Conservation (phyloP, 1,140 invertebrate genomes). For the Temnothorax nylanderi region DNA sequence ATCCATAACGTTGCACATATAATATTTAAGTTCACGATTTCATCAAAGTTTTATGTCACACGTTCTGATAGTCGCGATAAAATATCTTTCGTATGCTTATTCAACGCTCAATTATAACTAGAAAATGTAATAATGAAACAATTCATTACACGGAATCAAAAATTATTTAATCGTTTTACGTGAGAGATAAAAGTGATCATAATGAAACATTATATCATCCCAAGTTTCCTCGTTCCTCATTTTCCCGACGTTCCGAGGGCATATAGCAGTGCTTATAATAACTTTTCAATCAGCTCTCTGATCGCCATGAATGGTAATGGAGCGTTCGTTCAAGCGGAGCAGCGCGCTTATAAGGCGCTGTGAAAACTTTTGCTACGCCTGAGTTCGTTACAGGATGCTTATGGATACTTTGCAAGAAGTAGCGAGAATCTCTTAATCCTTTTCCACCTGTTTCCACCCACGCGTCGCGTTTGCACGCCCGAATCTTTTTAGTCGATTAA, state of each 20-base stretch:
- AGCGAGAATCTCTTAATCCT: slow-evolving; percentile 56
- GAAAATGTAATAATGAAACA: not conserved
- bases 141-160: not conserved
- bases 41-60: slow-evolving; percentile 20
- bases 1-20: not conserved
- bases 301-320: slow-evolving; percentile 70
- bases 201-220: slow-evolving; percentile 8
- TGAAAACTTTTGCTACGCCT: slow-evolving; percentile 53
- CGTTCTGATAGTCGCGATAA: not conserved
- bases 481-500: slow-evolving; percentile 72
- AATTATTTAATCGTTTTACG: slow-evolving; percentile 19
- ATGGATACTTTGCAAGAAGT: slow-evolving; percentile 28
- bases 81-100: not conserved
- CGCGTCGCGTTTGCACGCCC: not conserved
- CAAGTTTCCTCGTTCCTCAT: slow-evolving; percentile 47
- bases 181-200: slow-evolving; percentile 28
- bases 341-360: slow-evolving; percentile 26
- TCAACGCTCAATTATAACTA: not conserved
- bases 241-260: slow-evolving; percentile 45
- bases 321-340: slow-evolving; percentile 31
- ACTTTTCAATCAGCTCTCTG: slow-evolving; percentile 66
- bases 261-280: slow-evolving; percentile 40
- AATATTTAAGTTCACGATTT: slow-evolving; percentile 14
- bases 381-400: slow-evolving; percentile 64
- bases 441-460: slow-evolving; percentile 15